Base-by-base conservation (phyloP, 1,140 invertebrate species). In the Sarcophaga bullata region DNA sequence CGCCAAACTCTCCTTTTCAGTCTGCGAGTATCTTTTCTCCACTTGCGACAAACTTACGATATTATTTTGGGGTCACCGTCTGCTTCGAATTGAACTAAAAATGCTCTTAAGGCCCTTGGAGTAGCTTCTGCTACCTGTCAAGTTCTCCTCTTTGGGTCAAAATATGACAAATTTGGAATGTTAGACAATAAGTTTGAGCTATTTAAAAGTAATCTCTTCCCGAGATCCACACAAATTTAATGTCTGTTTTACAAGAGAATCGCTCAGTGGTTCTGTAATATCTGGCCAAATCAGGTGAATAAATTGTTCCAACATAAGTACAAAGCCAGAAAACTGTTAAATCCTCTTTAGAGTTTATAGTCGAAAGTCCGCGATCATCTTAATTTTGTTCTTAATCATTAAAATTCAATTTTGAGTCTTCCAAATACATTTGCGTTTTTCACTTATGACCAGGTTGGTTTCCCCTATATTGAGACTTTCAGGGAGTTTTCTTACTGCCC, bases 21-120 rank as follows among this genome's bases (percentile, higher is more conserved):
- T 90, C 82, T 91, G 88, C 9, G 84, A 90, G 82, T 91, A 91
- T 47, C 87, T 80, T 82, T 84, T 85, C 86, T 91, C 88, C 15
- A 85, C 84, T 17, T 84, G 81, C 9, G 88, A 85, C 47, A 90
- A 82, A 25, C 86, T 87, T 84, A 84, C n/a, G 54, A 50, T 25
- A 81, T 81, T 10, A 83, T 80, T 49, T 62, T 11, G 3, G 81
- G 72, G 17, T 62, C 62, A 10, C 37, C 52, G 13, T 47, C 25
- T 37, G 25, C 85, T 46, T 90, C 86, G 50, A 89, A 83, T 54
- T 82, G 75, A 25, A 80, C 8, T 52, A 84, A 49, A 15, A 82
- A 75, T 13, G 83, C 81, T 9, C 81, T 90, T 76, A 92, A 81
- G 8, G 85, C 90, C 90, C 10, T 87, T n/a, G 90, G 91, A 82